Percentiles rank a stretch among this genome's conserved stretches.
phyloP scores from a whole-genome alignment of 2,113 vertebrate species.

The Illadopsis cleaveri region DNA sequence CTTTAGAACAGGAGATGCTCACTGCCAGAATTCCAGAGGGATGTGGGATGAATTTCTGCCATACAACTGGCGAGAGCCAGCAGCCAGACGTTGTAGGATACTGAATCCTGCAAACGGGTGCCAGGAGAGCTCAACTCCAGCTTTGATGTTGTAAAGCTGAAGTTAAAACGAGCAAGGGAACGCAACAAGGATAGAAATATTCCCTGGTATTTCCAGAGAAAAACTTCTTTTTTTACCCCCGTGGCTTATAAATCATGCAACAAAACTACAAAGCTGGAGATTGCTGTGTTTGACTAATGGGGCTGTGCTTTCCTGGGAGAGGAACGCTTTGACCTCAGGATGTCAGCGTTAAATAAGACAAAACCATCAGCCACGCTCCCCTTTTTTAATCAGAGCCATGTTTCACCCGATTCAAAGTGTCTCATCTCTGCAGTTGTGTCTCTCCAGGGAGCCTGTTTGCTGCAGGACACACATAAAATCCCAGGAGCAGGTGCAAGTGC shows the following conservation, averaged over 20 bases:
- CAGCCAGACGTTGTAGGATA: neutral
- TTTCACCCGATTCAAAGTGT: neutral
- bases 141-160: slow-evolving; percentile 5
- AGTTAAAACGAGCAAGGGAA: neutral
- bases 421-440: neutral
- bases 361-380: neutral
- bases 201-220: neutral
- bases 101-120: neutral
- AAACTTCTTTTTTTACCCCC: neutral
- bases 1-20: neutral
- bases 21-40: neutral
- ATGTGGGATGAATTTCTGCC: neutral
- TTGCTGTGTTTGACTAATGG: slow-evolving; percentile 42
- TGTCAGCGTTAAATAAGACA: slow-evolving; percentile 67
- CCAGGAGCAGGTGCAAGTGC: neutral
- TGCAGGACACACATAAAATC: neutral
- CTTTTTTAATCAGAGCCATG: neutral
- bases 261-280: slow-evolving; percentile 41
- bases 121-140: neutral
- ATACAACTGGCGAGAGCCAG: neutral
- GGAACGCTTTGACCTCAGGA: slow-evolving; percentile 53
- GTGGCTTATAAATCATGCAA: slow-evolving; percentile 56
- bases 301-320: slow-evolving; percentile 29
- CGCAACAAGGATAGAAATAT: neutral
- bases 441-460: neutral